Base-by-base conservation (phyloP, 2,888 invertebrate genomes). In the Horisme vitalbata region DNA sequence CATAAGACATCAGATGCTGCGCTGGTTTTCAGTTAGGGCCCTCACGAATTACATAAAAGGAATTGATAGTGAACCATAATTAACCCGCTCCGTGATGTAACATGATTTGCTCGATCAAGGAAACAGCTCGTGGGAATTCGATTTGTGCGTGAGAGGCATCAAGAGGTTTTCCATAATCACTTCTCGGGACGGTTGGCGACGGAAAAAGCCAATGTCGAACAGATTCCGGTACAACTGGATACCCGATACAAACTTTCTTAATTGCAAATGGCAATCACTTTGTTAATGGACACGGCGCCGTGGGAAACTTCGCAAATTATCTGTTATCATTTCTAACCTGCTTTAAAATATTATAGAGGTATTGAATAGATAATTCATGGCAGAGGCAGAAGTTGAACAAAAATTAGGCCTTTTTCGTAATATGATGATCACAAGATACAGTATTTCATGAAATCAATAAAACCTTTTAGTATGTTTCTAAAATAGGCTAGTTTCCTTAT, bases 101-200 rank as follows among this genome's bases (percentile, higher is more conserved):
- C 43, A 65, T 76, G 76, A 79, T 80, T n/a, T 78, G 70, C 68
- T 56, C 61, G 67, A 71, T 73, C 65, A 61, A 74, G 75, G 77
- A 81, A 83, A 79, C 43, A 46, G 73, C 66, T 72, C 87, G 87
- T 88, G 87, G 86, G 88, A 87, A 86, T 77, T 61, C 67, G 75
- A 78, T 78, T 75, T 75, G 73, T 70, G 74, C 79, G 74, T 78
- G 81, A 78, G 79, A 80, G 69, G 75, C 77, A 80, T 81, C 74
- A 79, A 76, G 79, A 79, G 69, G 76, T 78, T 85, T 84, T 80
- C 78, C 70, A 71, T 71, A 71, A 76, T 74, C 63, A 65, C 62
- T 21, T 33, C 36, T 33, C 11, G 14, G 54, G 55, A 50, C 45
- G 41, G 30, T 31, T 18, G 41, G 61, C 65, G 53, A 45, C 58